phyloP scores from a whole-genome alignment of 2,797 vertebrate genomes.

The Acomys russatus region DNA sequence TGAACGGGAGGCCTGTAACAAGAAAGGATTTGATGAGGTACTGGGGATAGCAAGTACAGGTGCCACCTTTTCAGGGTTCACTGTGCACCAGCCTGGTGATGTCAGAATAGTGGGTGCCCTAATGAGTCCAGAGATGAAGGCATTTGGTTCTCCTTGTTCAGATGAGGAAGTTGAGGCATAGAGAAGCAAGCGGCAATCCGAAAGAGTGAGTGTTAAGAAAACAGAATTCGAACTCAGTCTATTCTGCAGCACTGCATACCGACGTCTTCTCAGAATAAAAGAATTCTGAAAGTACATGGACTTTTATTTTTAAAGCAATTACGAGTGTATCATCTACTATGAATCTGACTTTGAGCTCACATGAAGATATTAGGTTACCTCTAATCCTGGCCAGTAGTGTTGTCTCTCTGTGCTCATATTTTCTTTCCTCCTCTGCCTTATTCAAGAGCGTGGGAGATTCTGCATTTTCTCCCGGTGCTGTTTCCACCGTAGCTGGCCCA shows the following conservation, averaged over 20 bases:
- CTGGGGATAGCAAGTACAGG: neutral
- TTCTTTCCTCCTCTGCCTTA: neutral
- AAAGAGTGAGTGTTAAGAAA: neutral
- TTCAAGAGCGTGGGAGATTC: neutral
- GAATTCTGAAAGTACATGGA: neutral
- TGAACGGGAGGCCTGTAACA: neutral
- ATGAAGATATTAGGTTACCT: neutral
- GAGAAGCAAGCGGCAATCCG: neutral
- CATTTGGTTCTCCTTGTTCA: neutral
- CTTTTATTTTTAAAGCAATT: neutral
- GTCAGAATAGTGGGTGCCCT: neutral
- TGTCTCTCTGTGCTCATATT: neutral
- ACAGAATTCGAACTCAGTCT: constrained; percentile 5
- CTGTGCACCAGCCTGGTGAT: neutral
- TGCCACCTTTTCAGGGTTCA: neutral
- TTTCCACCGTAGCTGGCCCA: neutral
- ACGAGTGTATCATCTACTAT: neutral
- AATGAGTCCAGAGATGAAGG: neutral
- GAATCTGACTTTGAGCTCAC: neutral
- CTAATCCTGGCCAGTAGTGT: neutral
- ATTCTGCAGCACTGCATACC: neutral
- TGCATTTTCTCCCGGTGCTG: neutral
- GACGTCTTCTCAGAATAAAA: neutral
- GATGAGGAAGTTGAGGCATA: constrained; percentile 13
- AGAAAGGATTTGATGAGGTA: neutral